These are phyloP conservation scores for Lissonota sp. DNA, from an alignment of 2,888 invertebrate species.

Conservation along the genomic window DNA sequence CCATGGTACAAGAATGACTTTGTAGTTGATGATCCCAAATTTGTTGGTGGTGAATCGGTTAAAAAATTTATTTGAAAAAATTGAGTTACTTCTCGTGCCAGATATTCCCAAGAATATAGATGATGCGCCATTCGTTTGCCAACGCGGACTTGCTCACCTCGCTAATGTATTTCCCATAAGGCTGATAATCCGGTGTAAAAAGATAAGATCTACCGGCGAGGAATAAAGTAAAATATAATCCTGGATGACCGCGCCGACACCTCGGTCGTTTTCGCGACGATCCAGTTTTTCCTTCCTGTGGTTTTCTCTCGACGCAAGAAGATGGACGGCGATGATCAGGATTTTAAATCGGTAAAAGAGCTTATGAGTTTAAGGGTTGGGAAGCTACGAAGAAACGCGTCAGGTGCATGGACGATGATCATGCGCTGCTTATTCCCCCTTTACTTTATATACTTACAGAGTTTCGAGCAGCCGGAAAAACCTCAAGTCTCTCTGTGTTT, in stretches of 20 bases:
- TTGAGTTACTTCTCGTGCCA: no score
- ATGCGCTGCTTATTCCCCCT: neutral
- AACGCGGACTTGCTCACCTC: conserved; percentile 11
- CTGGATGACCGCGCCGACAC: conserved; percentile 54
- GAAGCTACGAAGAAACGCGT: conserved; percentile 49
- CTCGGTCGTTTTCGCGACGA: conserved; percentile 37
- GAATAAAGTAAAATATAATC: conserved; percentile 46
- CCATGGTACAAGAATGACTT: no score
- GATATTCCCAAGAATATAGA: no score
- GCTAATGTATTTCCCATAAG: conserved; percentile 18
- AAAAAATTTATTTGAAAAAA: no score
- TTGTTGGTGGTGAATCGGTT: no score
- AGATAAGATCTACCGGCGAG: conserved; percentile 53
- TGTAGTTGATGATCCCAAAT: neutral
- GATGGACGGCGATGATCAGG: conserved; percentile 24
- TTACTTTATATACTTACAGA: neutral
- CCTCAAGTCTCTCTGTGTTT: no score
- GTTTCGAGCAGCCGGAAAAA: no score
- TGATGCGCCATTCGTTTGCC: neutral
- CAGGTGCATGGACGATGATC: conserved; percentile 43
- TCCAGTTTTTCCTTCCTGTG: conserved; percentile 46
- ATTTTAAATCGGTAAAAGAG: conserved; percentile 33
- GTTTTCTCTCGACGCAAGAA: conserved; percentile 34
- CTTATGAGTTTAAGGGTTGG: conserved; percentile 37
- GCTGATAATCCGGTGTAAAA: conserved; percentile 57